Conservation (phyloP, 2,113 vertebrate genomes). For the human region GRCh38 chr9:119216001-119216500, state of each 20-base stretch:
- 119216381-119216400: not conserved
- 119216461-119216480: not conserved
- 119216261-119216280: not conserved
- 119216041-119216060: not conserved
- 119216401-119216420: fast-evolving
- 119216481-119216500: not conserved
- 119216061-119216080: not conserved
- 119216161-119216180: not conserved
- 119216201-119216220: not conserved
- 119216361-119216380: not conserved
- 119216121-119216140: not conserved
- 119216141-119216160: not conserved
- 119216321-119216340: not conserved
- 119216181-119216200: not conserved
- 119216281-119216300: not conserved
- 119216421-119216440: fast-evolving
- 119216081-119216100: not conserved
- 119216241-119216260: not conserved
- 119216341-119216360: fast-evolving
- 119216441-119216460: not conserved
- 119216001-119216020: not conserved
- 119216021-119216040: not conserved
- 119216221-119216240: not conserved
- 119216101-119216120: not conserved
- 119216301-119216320: fast-evolving